Evolutionary conservation across 2,888 invertebrate genomes (phyloP), one percentile per base, ranked within the genome.

Genomic region (Eulithis prunata): DNA sequence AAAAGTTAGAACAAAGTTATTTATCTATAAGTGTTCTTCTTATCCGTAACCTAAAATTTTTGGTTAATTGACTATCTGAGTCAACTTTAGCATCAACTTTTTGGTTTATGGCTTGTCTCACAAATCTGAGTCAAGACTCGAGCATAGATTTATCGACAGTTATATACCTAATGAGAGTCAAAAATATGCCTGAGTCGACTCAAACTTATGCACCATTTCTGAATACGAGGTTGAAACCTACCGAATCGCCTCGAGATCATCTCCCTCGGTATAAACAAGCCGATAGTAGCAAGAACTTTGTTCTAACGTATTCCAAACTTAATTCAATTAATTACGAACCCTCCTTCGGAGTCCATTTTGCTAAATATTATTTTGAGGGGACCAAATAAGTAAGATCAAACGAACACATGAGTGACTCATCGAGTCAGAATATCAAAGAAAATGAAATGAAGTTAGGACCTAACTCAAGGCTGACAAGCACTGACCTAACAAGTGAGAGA

Each of bases 291-390:
- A 83, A 78, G 69, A 90, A 91, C 88, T 90, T 90, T 89, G 88
- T 87, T 87, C 80, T 84, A 86, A 87, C 89, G 86, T 90, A 90
- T 89, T 87, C 88, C 77, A 85, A 89, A 89, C 90, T 90, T 91
- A 91, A 92, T 91, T 91, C 87, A 92, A 91, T 92, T 91, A 91
- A 91, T 92, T 91, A 91, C 80, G 77, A 75, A 80, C 87, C 90
- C 86, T 85, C 77, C 75, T 77, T 78, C 74, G 66, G 74, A 85
- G 82, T 88, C 86, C 88, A 89, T 90, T 89, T 87, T 80, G 83
- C 84, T 85, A 86, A 91, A 90, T 90, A 91, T 87, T 89, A 90
- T 90, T 89, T 85, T 80, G 81, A 85, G 81, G 84, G 85, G 84
- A 76, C 81, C 71, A 75, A 80, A 81, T 80, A 78, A 79, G 78